Evolutionary conservation across 2,888 invertebrate species (phyloP).

Genomic region (Drosophila anceps): DNA sequence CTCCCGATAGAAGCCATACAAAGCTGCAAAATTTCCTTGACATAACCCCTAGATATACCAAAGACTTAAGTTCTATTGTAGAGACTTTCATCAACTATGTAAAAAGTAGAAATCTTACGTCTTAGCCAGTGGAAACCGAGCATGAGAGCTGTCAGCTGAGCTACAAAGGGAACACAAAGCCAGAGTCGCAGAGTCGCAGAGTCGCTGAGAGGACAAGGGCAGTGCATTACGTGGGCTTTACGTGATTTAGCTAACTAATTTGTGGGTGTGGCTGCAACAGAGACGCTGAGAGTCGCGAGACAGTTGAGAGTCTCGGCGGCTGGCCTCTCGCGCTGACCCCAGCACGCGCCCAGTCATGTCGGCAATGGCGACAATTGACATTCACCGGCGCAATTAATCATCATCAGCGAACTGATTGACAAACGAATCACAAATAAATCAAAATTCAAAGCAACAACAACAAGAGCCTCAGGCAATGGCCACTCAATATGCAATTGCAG

Average conservation of each 20-base stretch:
- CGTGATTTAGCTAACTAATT: conserved; percentile 54
- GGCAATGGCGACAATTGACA: conserved; percentile 66
- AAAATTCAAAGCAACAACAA: conserved; percentile 56
- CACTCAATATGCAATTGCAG: conserved; percentile 19
- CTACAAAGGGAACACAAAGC: background rate
- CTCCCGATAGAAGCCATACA: background rate
- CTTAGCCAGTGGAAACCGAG: background rate
- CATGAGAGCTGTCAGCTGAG: background rate
- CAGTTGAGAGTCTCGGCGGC: background rate
- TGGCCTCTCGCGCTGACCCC: conserved; percentile 42
- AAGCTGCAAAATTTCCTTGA: background rate
- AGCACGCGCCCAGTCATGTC: conserved; percentile 47
- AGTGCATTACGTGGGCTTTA: conserved; percentile 17
- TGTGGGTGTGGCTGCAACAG: conserved; percentile 52
- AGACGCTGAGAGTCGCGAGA: background rate
- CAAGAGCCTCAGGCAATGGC: conserved; percentile 14
- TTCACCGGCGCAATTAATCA: conserved; percentile 76
- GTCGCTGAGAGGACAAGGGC: background rate
- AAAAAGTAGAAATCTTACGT: no score
- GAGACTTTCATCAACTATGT: background rate
- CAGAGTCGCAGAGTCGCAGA: background rate
- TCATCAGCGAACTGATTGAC: conserved; percentile 74
- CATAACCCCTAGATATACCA: background rate
- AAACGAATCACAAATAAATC: conserved; percentile 75
- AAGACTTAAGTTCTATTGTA: background rate